Evolutionary conservation across 2,888 invertebrate genomes (phyloP).

Genomic region (Orthonevra nobilis): DNA sequence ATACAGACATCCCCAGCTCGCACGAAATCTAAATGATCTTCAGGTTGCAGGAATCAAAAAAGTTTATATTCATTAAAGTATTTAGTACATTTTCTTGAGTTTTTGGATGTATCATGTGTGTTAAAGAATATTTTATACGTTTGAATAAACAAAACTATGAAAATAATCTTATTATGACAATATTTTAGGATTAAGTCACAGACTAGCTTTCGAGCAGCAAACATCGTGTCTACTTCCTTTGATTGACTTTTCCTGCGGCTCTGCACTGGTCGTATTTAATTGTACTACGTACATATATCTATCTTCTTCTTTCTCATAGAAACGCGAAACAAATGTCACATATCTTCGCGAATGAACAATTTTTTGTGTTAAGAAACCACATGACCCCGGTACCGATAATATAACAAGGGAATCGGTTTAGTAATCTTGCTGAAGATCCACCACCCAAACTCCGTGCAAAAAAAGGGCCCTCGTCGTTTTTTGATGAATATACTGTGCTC

Average conservation of each 20-base stretch:
- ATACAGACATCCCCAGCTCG: conserved; percentile 1
- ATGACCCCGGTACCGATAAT: too few species aligned
- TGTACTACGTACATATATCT: too few species aligned
- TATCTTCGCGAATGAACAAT: too few species aligned
- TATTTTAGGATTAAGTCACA: too few species aligned
- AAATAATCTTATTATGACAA: not conserved
- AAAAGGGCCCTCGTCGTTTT: conserved; percentile 25
- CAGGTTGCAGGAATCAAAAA: conserved; percentile 3
- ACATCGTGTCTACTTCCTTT: too few species aligned
- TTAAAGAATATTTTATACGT: not conserved
- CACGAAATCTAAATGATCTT: not conserved
- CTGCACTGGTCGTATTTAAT: too few species aligned
- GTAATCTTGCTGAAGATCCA: not conserved
- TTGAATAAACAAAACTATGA: not conserved
- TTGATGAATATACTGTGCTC: not conserved
- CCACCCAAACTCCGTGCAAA: conserved; percentile 35
- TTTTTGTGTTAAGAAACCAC: too few species aligned
- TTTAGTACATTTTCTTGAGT: not conserved
- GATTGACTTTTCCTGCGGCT: too few species aligned
- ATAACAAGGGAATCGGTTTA: not conserved
- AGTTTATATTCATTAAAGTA: not conserved
- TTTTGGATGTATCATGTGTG: not conserved
- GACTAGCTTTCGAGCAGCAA: too few species aligned
- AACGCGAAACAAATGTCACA: too few species aligned
- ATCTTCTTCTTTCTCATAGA: too few species aligned